Evolutionary conservation across 37 sponge, comb jelly and placozoan genomes (phyloP).

Genomic region (Lycopodina hypogea): DNA sequence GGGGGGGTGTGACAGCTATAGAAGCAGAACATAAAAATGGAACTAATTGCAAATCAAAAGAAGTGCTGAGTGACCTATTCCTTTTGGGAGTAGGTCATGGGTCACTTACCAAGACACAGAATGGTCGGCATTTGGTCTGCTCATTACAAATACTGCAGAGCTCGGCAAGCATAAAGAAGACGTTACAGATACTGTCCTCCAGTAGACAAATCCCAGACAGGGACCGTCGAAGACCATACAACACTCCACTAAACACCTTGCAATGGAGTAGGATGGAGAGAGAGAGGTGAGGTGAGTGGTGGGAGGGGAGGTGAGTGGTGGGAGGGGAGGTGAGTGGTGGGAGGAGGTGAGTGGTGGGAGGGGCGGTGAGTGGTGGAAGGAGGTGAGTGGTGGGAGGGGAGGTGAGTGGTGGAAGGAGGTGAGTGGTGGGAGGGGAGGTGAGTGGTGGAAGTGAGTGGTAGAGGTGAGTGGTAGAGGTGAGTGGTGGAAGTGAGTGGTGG

Average conservation of each 20-base stretch:
- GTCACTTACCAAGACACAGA: slow-evolving; percentile 55
- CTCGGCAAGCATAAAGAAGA: slow-evolving; percentile 40
- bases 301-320: background rate
- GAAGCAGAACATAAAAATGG: background rate
- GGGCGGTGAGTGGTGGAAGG: too few species aligned
- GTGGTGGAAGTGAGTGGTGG: too few species aligned
- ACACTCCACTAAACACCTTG: slow-evolving; percentile 47
- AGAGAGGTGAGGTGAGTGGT: slow-evolving; percentile 1
- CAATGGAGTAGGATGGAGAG: background rate
- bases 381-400: too few species aligned
- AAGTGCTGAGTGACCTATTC: background rate
- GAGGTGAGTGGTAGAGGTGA: too few species aligned
- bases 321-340: too few species aligned
- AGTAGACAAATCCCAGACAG: slow-evolving; percentile 2
- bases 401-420: too few species aligned
- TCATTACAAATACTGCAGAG: slow-evolving; percentile 38
- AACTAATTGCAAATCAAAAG: background rate
- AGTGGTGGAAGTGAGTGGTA: too few species aligned
- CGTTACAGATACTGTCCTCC: slow-evolving; percentile 12
- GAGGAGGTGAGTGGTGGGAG: background rate
- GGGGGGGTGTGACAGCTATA: background rate
- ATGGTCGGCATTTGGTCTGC: slow-evolving; percentile 39
- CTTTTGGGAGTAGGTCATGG: background rate
- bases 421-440: too few species aligned
- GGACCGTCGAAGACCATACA: slow-evolving; percentile 26